phyloP scores from a whole-genome alignment of 2,888 invertebrate species.

The Napeogenes inachia region DNA sequence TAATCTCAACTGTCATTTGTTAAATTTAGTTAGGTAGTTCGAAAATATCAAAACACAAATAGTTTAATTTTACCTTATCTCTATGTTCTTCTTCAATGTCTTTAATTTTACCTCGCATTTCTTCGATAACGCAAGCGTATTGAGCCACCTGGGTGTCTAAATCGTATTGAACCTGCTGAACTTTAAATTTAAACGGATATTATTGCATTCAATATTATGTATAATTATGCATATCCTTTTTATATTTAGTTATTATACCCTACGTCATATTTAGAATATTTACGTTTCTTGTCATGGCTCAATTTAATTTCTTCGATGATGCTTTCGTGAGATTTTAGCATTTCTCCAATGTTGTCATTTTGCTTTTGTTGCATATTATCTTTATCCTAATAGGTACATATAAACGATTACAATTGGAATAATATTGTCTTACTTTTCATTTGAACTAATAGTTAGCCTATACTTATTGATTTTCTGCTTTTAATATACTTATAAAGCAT shows the following conservation, averaged over 20 bases:
- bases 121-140: constrained; percentile 59
- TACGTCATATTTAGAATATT: not conserved
- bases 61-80: constrained; percentile 50
- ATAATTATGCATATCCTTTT: no score
- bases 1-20: no score
- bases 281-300: constrained; percentile 57
- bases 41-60: not conserved
- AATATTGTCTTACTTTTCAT: no score
- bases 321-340: constrained; percentile 50
- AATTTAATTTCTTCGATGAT: constrained; percentile 51
- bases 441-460: no score
- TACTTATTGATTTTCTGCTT: no score
- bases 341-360: constrained; percentile 44
- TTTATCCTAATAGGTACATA: constrained; percentile 48
- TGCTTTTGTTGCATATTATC: constrained; percentile 47
- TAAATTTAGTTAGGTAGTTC: no score
- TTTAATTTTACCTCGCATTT: constrained; percentile 52
- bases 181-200: constrained; percentile 31
- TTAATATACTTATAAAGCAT: no score
- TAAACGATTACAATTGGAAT: constrained; percentile 1
- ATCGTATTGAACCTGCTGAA: constrained; percentile 59
- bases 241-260: no score
- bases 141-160: constrained; percentile 64
- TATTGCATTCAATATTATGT: not conserved
- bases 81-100: constrained; percentile 54